Percentiles rank a stretch among this genome's conserved stretches.
Evolutionary conservation across 2,888 invertebrate species (phyloP).

Genomic region (Drosophila meridiana): DNA sequence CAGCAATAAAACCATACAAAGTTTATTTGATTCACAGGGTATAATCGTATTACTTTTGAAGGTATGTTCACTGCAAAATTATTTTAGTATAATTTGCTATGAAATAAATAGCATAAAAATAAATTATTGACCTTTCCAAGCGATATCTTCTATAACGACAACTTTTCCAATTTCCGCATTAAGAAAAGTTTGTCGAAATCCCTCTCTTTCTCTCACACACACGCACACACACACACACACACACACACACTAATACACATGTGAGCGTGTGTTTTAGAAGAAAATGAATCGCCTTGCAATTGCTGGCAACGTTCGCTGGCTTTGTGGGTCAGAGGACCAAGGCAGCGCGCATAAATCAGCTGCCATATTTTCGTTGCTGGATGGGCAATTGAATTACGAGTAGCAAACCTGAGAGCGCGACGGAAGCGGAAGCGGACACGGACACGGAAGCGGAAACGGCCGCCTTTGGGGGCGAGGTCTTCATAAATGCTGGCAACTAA

Average conservation of each 20-base stretch:
- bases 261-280: background rate
- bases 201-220: background rate
- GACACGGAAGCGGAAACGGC: conserved; percentile 43
- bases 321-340: conserved; percentile 40
- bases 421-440: conserved; percentile 9
- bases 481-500: conserved; percentile 66
- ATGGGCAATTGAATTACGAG: conserved; percentile 75
- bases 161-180: background rate
- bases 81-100: no score
- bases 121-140: background rate
- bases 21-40: no score
- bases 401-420: conserved; percentile 62
- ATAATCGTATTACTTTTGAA: no score
- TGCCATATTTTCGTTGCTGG: conserved; percentile 50
- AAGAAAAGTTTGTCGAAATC: background rate
- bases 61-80: no score
- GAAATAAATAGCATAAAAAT: no score
- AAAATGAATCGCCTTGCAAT: conserved; percentile 26
- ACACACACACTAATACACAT: conserved; percentile 4
- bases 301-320: conserved; percentile 31
- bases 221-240: background rate
- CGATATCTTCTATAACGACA: background rate
- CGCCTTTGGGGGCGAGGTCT: conserved; percentile 45
- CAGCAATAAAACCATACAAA: no score
- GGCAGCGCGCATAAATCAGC: conserved; percentile 50